Conservation (phyloP, 1,140 invertebrate genomes). For the Mactra quadrangularis region DNA sequence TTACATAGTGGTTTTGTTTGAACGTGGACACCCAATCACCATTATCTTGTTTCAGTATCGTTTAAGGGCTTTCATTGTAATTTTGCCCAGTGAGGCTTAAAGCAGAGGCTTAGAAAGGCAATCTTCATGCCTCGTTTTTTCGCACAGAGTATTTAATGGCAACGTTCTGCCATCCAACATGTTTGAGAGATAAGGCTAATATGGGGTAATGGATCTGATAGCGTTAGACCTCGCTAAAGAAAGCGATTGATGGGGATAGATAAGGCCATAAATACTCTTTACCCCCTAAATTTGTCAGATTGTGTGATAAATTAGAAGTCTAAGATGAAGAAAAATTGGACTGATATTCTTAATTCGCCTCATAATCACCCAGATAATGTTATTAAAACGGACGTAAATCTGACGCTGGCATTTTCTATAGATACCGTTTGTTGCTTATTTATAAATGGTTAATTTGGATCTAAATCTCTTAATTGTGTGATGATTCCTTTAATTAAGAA, state of each 20-base stretch:
- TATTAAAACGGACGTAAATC: too few species aligned
- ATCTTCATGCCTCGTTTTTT: conserved; percentile 59
- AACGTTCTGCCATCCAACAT: conserved; percentile 10
- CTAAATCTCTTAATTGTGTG: too few species aligned
- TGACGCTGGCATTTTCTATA: too few species aligned
- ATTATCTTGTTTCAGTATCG: conserved; percentile 62
- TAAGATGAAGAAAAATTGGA: conserved; percentile 19
- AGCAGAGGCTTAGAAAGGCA: conserved; percentile 47
- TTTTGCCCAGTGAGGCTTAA: conserved; percentile 48
- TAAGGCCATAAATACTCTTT: conserved; percentile 26
- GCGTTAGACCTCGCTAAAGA: conserved; percentile 18
- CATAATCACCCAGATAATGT: conserved; percentile 1
- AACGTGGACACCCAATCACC: conserved; percentile 43
- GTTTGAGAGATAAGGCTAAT: conserved; percentile 55
- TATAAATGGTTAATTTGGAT: too few species aligned
- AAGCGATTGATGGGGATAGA: conserved; percentile 10
- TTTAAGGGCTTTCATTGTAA: conserved; percentile 61
- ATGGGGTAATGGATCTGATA: conserved; percentile 48
- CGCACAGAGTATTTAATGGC: conserved; percentile 58
- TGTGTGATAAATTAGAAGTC: conserved; percentile 17
- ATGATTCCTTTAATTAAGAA: too few species aligned
- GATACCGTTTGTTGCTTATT: too few species aligned
- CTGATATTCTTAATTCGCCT: conserved; percentile 3
- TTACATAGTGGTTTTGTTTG: conserved; percentile 63
- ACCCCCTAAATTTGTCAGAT: conserved; percentile 29